Evolutionary conservation across 2,888 invertebrate genomes (phyloP).

Genomic region (Mantis religiosa): DNA sequence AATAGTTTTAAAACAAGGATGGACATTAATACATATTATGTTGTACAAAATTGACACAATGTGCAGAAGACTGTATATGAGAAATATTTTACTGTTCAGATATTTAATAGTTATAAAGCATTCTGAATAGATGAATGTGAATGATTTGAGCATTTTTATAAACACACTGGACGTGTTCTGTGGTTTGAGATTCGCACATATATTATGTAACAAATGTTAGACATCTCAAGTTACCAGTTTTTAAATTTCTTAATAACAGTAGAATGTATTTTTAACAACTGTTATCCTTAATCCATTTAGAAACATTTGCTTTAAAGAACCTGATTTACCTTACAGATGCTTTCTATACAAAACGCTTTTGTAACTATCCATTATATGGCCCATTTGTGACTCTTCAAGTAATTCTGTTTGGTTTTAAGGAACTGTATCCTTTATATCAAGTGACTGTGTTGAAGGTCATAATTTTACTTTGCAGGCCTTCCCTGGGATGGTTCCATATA

Average conservation of each 20-base stretch:
- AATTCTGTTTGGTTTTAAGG: not conserved
- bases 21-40: no score
- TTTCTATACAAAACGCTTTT: not conserved
- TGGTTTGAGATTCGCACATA: not conserved
- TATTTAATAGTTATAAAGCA: not conserved
- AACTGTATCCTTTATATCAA: not conserved
- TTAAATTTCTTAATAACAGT: not conserved
- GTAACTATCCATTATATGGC: not conserved
- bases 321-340: not conserved
- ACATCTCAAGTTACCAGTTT: not conserved
- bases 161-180: not conserved
- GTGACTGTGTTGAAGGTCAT: not conserved
- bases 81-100: not conserved
- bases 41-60: no score
- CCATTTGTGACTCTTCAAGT: not conserved
- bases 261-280: not conserved
- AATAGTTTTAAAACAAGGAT: no score
- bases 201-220: not conserved
- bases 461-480: slow-evolving; percentile 63
- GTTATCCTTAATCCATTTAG: not conserved
- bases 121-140: not conserved
- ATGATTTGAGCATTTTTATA: not conserved
- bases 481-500: slow-evolving; percentile 93
- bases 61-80: not conserved
- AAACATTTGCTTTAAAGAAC: not conserved